A percentile compares a stretch with the other conserved stretches of the same genome.
Conservation (phyloP, 2,113 vertebrate species). For the Zosterops pallidus region DNA sequence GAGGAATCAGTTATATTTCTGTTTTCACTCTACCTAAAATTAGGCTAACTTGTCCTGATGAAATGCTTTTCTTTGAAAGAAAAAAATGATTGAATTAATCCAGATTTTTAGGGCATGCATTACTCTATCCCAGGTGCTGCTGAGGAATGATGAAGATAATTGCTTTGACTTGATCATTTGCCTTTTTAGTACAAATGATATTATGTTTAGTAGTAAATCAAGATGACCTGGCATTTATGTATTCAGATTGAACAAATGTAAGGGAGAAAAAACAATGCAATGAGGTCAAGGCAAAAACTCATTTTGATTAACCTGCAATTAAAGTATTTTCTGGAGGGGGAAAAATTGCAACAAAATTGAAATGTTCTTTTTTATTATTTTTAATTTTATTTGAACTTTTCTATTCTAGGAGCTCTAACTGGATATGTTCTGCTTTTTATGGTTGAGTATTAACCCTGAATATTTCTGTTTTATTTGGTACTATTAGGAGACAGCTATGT, state of each 20-base stretch:
- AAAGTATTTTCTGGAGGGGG: background rate
- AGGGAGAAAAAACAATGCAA: background rate
- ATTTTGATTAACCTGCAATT: background rate
- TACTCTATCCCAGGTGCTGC: background rate
- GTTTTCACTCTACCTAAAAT: background rate
- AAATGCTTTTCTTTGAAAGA: background rate
- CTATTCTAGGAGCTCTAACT: background rate
- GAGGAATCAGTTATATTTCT: background rate
- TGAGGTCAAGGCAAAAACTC: background rate
- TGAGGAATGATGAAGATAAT: background rate
- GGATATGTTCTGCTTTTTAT: background rate
- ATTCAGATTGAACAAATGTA: background rate
- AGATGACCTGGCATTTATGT: background rate
- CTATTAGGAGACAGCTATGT: background rate
- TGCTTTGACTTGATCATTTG: background rate
- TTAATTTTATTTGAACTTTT: background rate
- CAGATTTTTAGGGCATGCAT: background rate
- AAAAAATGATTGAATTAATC: background rate
- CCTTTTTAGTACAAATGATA: background rate
- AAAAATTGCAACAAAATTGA: background rate
- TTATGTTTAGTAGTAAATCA: background rate
- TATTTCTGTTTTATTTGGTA: background rate
- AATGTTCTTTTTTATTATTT: background rate
- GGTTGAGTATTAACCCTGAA: background rate
- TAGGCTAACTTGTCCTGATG: background rate